Percentiles rank a stretch among this genome's conserved stretches.
These are phyloP conservation scores for Cephalotes varians DNA, from an alignment of 2,888 invertebrate species.

Conservation along the genomic window DNA sequence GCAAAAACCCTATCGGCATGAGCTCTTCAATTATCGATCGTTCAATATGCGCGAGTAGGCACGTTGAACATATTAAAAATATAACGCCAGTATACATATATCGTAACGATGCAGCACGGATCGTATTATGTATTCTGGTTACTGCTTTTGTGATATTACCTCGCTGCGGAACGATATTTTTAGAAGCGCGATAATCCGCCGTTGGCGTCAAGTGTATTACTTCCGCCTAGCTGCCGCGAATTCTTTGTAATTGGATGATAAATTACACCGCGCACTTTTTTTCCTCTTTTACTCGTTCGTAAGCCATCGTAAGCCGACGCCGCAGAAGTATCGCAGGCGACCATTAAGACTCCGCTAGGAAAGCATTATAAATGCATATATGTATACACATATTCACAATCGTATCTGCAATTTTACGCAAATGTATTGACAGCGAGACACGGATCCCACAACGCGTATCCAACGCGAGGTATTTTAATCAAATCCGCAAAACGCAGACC, in stretches of 20 bases:
- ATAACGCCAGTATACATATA: not conserved
- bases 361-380: not conserved
- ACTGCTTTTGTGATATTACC: conserved; percentile 45
- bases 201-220: conserved; percentile 51
- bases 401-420: not conserved
- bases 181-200: conserved; percentile 51
- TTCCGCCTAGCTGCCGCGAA: conserved; percentile 41
- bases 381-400: not conserved
- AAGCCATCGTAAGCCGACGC: not conserved
- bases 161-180: conserved; percentile 42
- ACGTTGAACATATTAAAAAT: conserved; percentile 41
- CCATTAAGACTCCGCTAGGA: conserved; percentile 1
- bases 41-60: not conserved
- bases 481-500: conserved; percentile 67
- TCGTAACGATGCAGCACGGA: conserved; percentile 31
- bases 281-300: conserved; percentile 16
- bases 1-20: not conserved
- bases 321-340: not conserved
- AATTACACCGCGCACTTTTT: conserved; percentile 22
- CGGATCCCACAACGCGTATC: conserved; percentile 17
- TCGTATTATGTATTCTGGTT: conserved; percentile 51
- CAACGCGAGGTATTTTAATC: conserved; percentile 68
- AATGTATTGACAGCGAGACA: conserved; percentile 43
- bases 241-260: conserved; percentile 54
- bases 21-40: conserved; percentile 36